Evolutionary conservation across 2,888 invertebrate genomes (phyloP).

Genomic region (Rhyacophila evoluta): DNA sequence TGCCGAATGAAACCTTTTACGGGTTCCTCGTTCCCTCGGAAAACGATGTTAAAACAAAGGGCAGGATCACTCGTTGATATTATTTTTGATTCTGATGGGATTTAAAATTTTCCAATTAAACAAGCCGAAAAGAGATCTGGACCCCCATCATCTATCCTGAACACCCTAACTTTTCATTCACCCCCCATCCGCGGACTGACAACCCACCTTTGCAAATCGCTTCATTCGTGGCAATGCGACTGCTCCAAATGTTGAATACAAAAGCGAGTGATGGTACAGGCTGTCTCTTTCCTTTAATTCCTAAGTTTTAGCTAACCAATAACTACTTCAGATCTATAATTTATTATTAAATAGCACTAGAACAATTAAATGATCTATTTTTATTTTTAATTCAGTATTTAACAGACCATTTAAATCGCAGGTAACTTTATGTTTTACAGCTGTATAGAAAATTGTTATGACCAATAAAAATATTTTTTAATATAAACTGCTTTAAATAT

Average conservation of each 20-base stretch:
- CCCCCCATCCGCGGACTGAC: background rate
- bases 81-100: conserved; percentile 12
- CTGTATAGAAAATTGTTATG: too few species aligned
- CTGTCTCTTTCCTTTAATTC: background rate
- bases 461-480: too few species aligned
- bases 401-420: too few species aligned
- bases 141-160: background rate
- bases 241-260: conserved; percentile 3
- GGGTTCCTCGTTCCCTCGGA: background rate
- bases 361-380: too few species aligned
- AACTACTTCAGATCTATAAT: too few species aligned
- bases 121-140: conserved; percentile 13
- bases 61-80: background rate
- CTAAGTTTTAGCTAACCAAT: too few species aligned
- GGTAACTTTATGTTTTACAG: too few species aligned
- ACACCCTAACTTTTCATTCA: background rate
- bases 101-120: conserved; percentile 24
- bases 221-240: conserved; percentile 8
- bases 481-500: too few species aligned
- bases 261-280: background rate
- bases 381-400: too few species aligned
- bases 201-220: conserved; percentile 18
- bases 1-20: background rate
- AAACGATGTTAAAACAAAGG: conserved; percentile 5
- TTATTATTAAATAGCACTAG: too few species aligned